phyloP scores from a whole-genome alignment of 2,797 vertebrate genomes.

The Anableps anableps region DNA sequence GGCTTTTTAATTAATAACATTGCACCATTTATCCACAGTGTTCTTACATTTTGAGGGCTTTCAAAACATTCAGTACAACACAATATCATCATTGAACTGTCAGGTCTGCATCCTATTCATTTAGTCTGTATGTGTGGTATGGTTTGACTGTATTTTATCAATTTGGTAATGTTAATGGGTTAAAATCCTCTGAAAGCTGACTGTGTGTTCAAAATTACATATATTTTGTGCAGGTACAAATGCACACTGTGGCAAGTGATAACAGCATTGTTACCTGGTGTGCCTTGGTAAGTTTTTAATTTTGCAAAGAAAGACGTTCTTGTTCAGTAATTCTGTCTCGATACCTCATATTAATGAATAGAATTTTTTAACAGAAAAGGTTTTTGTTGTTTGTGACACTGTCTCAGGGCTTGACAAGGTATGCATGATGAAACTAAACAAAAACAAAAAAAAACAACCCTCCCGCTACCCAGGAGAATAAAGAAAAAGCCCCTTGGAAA shows the following conservation, averaged over 20 bases:
- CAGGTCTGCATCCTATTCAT: not conserved
- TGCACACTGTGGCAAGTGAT: not conserved
- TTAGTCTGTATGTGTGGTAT: not conserved
- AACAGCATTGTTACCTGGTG: not conserved
- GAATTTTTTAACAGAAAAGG: not conserved
- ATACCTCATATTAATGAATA: not conserved
- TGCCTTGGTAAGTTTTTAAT: not conserved
- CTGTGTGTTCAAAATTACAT: not conserved
- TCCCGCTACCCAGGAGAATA: not conserved
- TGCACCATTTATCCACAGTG: not conserved
- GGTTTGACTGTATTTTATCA: not conserved
- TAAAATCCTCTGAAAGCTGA: not conserved
- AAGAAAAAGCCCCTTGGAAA: conserved; percentile 28
- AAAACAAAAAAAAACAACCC: not conserved
- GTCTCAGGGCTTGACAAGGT: conserved; percentile 2
- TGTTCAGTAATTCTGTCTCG: not conserved
- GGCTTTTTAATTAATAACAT: not conserved
- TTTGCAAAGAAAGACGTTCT: not conserved
- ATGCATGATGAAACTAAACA: conserved; percentile 10
- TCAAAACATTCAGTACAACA: not conserved
- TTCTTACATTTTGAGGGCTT: not conserved
- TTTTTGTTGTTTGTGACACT: not conserved
- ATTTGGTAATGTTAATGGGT: not conserved
- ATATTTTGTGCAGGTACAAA: not conserved
- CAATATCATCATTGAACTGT: not conserved